Conservation (phyloP, 1,140 invertebrate genomes). For the Oryzaephilus surinamensis region DNA sequence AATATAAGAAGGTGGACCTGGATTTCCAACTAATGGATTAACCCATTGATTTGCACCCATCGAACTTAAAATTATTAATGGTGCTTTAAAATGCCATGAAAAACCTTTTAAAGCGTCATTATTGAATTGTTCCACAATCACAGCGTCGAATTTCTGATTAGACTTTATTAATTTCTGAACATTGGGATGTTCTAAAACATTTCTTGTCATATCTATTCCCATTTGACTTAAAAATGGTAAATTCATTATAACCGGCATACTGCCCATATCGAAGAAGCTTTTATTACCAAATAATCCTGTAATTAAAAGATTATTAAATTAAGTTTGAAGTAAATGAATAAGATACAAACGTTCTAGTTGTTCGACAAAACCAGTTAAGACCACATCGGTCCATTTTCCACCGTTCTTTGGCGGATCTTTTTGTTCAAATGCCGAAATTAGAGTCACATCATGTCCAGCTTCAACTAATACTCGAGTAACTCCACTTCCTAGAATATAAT, state of each 20-base stretch:
- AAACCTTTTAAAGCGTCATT: conserved; percentile 35
- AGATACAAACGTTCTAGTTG: not conserved
- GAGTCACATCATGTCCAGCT: conserved; percentile 44
- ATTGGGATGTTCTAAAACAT: too few relatives aligned
- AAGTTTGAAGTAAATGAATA: too few relatives aligned
- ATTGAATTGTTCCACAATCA: conserved; percentile 36
- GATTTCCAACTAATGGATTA: conserved; percentile 33
- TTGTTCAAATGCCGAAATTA: conserved; percentile 36
- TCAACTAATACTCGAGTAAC: conserved; percentile 35
- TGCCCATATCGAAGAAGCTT: too few relatives aligned
- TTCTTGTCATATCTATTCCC: too few relatives aligned
- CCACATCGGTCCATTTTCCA: conserved; percentile 10
- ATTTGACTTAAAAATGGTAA: too few relatives aligned
- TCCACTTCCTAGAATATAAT: conserved; percentile 37
- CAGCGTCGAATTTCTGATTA: conserved; percentile 33
- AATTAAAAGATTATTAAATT: too few relatives aligned
- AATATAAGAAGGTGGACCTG: conserved; percentile 33
- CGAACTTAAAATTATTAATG: conserved; percentile 27
- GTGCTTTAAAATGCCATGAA: conserved; percentile 33
- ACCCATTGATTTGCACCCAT: conserved; percentile 32
- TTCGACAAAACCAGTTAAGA: conserved; percentile 1
- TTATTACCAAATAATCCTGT: too few relatives aligned
- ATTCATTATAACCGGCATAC: too few relatives aligned
- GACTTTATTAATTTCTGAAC: conserved; percentile 29
- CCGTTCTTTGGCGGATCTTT: conserved; percentile 23